phyloP scores from a whole-genome alignment of 2,797 vertebrate species.

The Ctenopoma kingsleyae region DNA sequence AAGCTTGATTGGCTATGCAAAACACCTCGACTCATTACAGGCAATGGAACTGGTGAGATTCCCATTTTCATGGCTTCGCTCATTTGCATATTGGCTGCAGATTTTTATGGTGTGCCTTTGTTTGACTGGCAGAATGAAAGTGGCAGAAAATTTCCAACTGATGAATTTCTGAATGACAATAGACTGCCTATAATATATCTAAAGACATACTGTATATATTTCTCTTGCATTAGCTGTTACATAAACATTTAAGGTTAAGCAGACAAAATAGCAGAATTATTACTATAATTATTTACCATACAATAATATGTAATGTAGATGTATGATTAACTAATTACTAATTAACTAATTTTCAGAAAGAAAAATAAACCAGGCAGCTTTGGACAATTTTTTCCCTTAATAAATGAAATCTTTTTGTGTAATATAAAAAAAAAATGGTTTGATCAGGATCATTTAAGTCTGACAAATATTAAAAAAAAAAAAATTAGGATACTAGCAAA shows the following conservation, averaged over 20 bases:
- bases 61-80: slow-evolving; percentile 50
- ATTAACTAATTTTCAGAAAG: no score
- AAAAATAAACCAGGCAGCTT: no score
- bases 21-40: slow-evolving; percentile 54
- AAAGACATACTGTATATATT: background rate
- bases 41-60: slow-evolving; percentile 43
- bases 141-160: background rate
- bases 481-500: no score
- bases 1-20: slow-evolving; percentile 58
- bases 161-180: slow-evolving; percentile 6
- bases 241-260: background rate
- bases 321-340: background rate
- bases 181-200: background rate
- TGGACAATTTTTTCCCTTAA: no score
- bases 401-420: no score
- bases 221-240: background rate
- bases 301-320: background rate
- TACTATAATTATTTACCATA: background rate
- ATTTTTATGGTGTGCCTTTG: slow-evolving; percentile 22
- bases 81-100: slow-evolving; percentile 32
- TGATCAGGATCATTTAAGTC: no score
- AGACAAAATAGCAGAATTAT: no score
- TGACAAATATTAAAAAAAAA: no score
- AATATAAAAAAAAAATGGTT: no score
- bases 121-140: slow-evolving; percentile 39